A percentile compares a stretch with the other conserved stretches of the same genome.
Evolutionary conservation across 2,888 invertebrate species (phyloP).

Genomic region (Agonum fuliginosum): DNA sequence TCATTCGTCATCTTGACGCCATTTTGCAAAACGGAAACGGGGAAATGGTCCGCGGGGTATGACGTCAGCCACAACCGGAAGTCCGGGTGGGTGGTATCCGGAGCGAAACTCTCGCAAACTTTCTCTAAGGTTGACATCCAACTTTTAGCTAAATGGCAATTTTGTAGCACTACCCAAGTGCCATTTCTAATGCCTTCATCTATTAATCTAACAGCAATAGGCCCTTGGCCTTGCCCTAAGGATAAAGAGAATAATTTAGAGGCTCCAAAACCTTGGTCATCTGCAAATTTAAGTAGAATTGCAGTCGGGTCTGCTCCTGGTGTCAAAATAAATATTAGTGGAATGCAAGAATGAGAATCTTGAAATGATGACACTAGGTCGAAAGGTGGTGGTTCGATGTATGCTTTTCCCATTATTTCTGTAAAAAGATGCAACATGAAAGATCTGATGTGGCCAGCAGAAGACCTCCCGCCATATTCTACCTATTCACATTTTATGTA

Average conservation of each 20-base stretch:
- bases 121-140: conserved; percentile 95
- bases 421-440: no score
- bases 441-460: no score
- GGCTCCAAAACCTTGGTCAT: conserved; percentile 90
- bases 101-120: conserved; percentile 88
- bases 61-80: conserved; percentile 97
- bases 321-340: conserved; percentile 92
- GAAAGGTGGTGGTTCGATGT: conserved; percentile 93
- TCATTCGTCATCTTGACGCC: conserved; percentile 98
- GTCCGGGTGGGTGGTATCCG: conserved; percentile 90
- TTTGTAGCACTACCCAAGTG: conserved; percentile 95
- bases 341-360: conserved; percentile 90
- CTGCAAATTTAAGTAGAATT: conserved; percentile 91
- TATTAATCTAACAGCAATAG: conserved; percentile 89
- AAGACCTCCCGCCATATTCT: no score
- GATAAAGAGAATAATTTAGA: conserved; percentile 88
- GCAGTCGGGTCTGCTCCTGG: conserved; percentile 96
- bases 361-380: conserved; percentile 88
- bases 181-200: conserved; percentile 89
- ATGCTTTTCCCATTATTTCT: conserved; percentile 85
- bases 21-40: conserved; percentile 92
- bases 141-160: conserved; percentile 95
- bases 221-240: conserved; percentile 95
- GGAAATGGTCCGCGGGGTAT: conserved; percentile 93
- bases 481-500: no score